Base-by-base conservation (phyloP, 2,888 invertebrate genomes). In the Taphrorychus bicolor region DNA sequence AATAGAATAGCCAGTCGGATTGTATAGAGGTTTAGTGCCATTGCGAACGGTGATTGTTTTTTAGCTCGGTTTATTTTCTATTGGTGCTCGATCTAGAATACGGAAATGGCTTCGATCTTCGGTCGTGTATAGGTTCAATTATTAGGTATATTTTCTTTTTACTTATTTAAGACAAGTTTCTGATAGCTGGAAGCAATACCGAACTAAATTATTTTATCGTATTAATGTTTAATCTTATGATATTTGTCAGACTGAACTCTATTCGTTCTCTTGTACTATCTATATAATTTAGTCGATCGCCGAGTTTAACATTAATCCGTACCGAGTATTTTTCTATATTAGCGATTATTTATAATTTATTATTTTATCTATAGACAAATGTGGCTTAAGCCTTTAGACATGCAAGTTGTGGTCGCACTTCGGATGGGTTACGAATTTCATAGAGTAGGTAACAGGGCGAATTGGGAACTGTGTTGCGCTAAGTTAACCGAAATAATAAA, bases 11-110 rank as follows among this genome's bases (percentile, higher is more conserved):
- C 51, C n/a, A 17, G 40, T 45, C 45, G 17, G 45, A 45, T 45
- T 45, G 45, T 45, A 60, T 69, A 69, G 64, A 69, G 64, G 64
- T 64, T 69, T 69, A 64, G 69, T 69, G 69, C 69, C 69, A 69
- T 69, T 60, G 41, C 59, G 51, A 61, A 49, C 54, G 52, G 69
- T 69, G 63, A 69, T 69, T 64, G 45, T 64, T 59, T 69, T 58
- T 51, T 64, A 63, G 63, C 64, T 63, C 69, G 64, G 22, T 58
- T 59, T 42, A 58, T 48, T 49, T 57, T 64, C 51, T 52, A 24
- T 18, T 51, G 21, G 16, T 23, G 22, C 23, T 57, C 53, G 52
- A 54, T 63, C 49, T 58, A 24, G 40, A 57, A 56, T 48, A 54
- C 32, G 32, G 32, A 32, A 32, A 45, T 45, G 45, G 45, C 45